These are phyloP conservation scores for Pandemis cinnamomeana DNA, from an alignment of 2,888 invertebrate species.

Conservation along the genomic window DNA sequence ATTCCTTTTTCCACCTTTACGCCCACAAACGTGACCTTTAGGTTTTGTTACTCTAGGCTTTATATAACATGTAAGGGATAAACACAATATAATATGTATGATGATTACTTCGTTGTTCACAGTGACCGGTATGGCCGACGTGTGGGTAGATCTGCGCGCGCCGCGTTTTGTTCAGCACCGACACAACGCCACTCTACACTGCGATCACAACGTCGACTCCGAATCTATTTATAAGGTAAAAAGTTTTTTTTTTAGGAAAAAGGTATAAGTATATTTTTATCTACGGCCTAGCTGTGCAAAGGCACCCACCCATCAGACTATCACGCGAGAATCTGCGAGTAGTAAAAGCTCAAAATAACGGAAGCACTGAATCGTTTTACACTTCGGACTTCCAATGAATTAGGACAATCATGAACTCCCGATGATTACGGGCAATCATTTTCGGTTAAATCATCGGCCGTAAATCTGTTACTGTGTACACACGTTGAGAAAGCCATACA, in stretches of 20 bases:
- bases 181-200: conserved; percentile 87
- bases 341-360: background rate
- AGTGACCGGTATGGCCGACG: conserved; percentile 80
- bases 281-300: too few relatives aligned
- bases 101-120: conserved; percentile 44
- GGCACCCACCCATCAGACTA: background rate
- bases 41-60: too few relatives aligned
- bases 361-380: background rate
- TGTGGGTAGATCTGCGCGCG: conserved; percentile 86
- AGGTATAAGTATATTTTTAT: background rate
- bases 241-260: too few relatives aligned
- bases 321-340: background rate
- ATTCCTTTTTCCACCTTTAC: too few relatives aligned
- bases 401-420: too few relatives aligned
- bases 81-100: too few relatives aligned
- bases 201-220: conserved; percentile 90
- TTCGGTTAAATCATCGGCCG: background rate
- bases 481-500: background rate
- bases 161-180: conserved; percentile 89
- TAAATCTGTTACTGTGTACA: background rate
- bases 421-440: background rate
- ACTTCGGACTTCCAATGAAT: too few relatives aligned
- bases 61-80: too few relatives aligned
- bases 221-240: conserved; percentile 88
- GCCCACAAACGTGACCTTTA: too few relatives aligned